Percentiles rank a stretch among this genome's conserved stretches.
These are phyloP conservation scores for Vireo altiloquus DNA, from an alignment of 2,113 vertebrate genomes.

Conservation along the genomic window DNA sequence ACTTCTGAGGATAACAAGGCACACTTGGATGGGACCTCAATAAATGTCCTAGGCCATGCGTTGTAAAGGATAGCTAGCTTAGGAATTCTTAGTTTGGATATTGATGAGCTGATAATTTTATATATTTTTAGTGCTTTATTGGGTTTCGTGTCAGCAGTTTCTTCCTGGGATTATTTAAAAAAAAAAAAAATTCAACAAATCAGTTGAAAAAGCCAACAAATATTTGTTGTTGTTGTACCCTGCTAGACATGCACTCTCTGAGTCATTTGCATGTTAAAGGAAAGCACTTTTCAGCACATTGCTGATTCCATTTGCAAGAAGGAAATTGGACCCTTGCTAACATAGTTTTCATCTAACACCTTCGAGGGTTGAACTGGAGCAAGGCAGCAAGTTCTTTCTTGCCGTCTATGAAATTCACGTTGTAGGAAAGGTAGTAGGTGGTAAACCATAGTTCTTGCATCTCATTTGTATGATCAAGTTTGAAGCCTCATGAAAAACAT, in stretches of 20 bases:
- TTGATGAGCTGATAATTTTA: neutral
- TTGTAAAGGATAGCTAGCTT: neutral
- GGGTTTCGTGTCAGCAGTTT: neutral
- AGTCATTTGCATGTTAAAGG: slow-evolving; percentile 1
- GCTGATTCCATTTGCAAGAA: neutral
- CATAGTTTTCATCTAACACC: neutral
- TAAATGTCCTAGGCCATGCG: neutral
- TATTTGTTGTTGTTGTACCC: neutral
- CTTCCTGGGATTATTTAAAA: neutral
- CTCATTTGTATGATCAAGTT: neutral
- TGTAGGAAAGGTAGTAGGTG: neutral
- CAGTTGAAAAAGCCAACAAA: neutral
- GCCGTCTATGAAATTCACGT: neutral
- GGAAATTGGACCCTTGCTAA: neutral
- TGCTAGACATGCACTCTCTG: neutral
- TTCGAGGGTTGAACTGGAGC: neutral
- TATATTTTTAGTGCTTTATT: neutral
- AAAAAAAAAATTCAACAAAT: neutral
- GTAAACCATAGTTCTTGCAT: neutral
- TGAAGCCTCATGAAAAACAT: neutral
- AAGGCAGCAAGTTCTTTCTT: neutral
- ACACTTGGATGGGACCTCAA: neutral
- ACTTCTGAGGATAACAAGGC: neutral
- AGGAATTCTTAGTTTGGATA: neutral
- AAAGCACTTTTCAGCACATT: neutral